phyloP scores from a whole-genome alignment of 2,797 vertebrate species.

The Onychomys torridus region DNA sequence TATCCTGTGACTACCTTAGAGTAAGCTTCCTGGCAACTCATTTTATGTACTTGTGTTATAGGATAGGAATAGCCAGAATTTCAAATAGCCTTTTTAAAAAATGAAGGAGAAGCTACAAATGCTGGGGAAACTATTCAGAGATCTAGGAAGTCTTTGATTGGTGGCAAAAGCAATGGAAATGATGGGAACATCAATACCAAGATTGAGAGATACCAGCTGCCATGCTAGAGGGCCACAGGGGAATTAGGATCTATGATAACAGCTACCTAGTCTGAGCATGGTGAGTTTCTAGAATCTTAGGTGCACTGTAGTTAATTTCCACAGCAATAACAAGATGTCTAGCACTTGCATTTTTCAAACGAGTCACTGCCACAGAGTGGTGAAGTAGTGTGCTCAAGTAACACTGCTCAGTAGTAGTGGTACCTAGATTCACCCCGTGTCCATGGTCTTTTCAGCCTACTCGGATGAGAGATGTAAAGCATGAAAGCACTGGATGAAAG shows the following conservation, averaged over 20 bases:
- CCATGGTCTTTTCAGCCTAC: background rate
- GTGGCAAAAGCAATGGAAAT: background rate
- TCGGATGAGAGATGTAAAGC: background rate
- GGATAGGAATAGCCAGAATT: background rate
- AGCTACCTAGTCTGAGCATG: background rate
- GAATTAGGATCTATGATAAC: fast-evolving
- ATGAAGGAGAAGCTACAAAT: background rate
- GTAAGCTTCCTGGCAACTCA: background rate
- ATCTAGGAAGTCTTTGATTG: background rate
- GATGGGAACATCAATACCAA: background rate
- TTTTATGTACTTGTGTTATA: slow-evolving; percentile 11
- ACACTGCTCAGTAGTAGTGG: background rate
- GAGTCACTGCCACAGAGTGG: background rate
- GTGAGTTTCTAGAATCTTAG: background rate
- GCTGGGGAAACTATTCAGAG: background rate
- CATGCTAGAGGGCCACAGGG: too few relatives aligned
- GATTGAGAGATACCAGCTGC: background rate
- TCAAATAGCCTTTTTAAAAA: background rate
- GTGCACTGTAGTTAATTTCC: background rate
- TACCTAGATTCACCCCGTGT: background rate
- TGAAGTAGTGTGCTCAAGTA: background rate
- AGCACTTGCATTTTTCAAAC: background rate
- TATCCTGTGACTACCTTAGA: background rate
- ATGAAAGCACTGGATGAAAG: background rate
- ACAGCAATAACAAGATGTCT: background rate